A percentile compares a stretch with the other conserved stretches of the same genome.
These are phyloP conservation scores for Lethenteron camtschaticum DNA, from an alignment of 2,113 vertebrate genomes.

Conservation along the genomic window DNA sequence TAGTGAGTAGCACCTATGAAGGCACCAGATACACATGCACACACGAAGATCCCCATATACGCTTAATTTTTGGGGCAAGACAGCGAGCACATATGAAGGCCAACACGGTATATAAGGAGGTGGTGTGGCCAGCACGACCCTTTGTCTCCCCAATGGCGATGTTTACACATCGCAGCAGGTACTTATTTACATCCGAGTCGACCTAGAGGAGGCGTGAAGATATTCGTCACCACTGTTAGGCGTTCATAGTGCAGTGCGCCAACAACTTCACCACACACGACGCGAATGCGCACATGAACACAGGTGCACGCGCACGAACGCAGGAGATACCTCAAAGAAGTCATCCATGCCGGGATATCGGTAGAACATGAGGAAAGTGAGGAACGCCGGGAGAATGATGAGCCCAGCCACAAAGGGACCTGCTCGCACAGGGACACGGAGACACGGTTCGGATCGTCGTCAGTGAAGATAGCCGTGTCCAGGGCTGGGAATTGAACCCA, in stretches of 20 bases:
- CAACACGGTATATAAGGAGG: too few relatives aligned
- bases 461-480: neutral
- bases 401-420: conserved; percentile 29
- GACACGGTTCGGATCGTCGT: neutral
- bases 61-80: too few relatives aligned
- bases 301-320: neutral
- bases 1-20: too few relatives aligned
- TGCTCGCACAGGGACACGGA: conserved; percentile 13
- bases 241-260: neutral
- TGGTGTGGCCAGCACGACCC: too few relatives aligned
- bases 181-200: neutral
- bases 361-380: conserved; percentile 60
- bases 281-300: neutral
- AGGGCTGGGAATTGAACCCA: neutral
- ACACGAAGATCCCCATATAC: too few relatives aligned
- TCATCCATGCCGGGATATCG: conserved; percentile 32
- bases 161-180: too few relatives aligned
- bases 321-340: conserved; percentile 42
- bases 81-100: too few relatives aligned
- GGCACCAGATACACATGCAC: too few relatives aligned
- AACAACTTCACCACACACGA: neutral
- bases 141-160: too few relatives aligned
- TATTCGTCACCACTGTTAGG: neutral
- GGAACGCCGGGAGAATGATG: conserved; percentile 21
- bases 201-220: neutral